These are phyloP conservation scores for Salmo trutta DNA, from an alignment of 2,797 vertebrate genomes.

Conservation along the genomic window DNA sequence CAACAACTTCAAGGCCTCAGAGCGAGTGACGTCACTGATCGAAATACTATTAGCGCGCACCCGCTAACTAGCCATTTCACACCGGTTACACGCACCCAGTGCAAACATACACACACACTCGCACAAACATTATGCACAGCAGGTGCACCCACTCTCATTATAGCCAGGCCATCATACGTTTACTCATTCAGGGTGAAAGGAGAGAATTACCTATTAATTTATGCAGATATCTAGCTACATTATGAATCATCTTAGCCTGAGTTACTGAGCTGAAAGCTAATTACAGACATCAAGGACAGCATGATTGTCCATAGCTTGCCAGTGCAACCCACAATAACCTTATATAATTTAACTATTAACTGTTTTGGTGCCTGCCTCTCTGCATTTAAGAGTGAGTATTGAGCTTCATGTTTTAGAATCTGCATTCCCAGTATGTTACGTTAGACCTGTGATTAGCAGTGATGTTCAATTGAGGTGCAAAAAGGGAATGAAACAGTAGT, in stretches of 20 bases:
- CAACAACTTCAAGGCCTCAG: too few species aligned
- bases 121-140: neutral
- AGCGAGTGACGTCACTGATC: too few species aligned
- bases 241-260: neutral
- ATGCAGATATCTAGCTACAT: neutral
- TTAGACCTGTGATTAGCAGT: slow-evolving; percentile 22
- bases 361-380: neutral
- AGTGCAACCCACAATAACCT: neutral
- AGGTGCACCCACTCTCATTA: neutral
- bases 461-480: slow-evolving; percentile 5
- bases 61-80: too few species aligned
- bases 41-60: too few species aligned
- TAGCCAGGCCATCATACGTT: too few species aligned
- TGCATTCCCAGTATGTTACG: neutral
- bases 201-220: neutral
- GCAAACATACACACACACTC: neutral
- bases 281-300: neutral
- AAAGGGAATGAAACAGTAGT: slow-evolving; percentile 16
- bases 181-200: neutral
- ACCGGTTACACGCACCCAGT: too few species aligned
- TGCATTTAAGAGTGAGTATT: neutral
- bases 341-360: neutral
- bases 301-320: too few species aligned
- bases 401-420: neutral
- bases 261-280: neutral